Conservation (phyloP, 2,113 vertebrate genomes). For the Edolisoma coerulescens region DNA sequence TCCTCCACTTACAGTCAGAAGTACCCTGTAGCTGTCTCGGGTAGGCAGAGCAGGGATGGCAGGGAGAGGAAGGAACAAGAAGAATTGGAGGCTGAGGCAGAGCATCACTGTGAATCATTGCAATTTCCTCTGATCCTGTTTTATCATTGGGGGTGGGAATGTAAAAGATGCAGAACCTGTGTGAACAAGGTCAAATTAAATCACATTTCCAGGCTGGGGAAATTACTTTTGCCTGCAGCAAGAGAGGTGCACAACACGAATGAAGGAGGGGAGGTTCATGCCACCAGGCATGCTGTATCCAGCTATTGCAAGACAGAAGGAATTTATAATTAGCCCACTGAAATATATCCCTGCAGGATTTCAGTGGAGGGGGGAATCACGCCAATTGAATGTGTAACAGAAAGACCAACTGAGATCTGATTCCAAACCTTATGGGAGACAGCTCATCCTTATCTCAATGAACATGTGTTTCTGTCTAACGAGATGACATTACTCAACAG, state of each 20-base stretch:
- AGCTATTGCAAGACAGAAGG: slow-evolving; percentile 42
- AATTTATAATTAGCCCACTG: slow-evolving; percentile 64
- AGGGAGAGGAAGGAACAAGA: neutral
- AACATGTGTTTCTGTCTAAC: neutral
- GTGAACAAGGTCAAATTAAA: slow-evolving; percentile 72
- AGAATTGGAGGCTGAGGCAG: slow-evolving; percentile 3
- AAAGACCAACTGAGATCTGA: slow-evolving; percentile 9
- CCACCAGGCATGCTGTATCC: slow-evolving; percentile 48
- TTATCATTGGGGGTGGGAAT: slow-evolving; percentile 53
- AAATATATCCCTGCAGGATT: slow-evolving; percentile 45
- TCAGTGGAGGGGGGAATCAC: neutral
- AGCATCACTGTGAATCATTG: slow-evolving; percentile 50
- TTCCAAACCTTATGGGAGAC: slow-evolving; percentile 6
- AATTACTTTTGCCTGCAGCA: slow-evolving; percentile 73
- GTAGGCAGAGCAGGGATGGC: neutral
- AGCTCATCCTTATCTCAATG: neutral
- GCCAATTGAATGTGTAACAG: neutral
- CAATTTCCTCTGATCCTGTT: slow-evolving; percentile 58
- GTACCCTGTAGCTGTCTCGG: neutral
- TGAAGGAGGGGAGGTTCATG: slow-evolving; percentile 37
- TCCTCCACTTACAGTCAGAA: neutral
- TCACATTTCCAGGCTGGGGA: slow-evolving; percentile 68
- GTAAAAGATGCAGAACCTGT: slow-evolving; percentile 63
- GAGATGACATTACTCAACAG: neutral
- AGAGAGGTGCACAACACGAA: slow-evolving; percentile 49